Evolutionary conservation across 2,888 invertebrate species (phyloP), one percentile per base, ranked within the genome.

Genomic region (Aphidius colemani): DNA sequence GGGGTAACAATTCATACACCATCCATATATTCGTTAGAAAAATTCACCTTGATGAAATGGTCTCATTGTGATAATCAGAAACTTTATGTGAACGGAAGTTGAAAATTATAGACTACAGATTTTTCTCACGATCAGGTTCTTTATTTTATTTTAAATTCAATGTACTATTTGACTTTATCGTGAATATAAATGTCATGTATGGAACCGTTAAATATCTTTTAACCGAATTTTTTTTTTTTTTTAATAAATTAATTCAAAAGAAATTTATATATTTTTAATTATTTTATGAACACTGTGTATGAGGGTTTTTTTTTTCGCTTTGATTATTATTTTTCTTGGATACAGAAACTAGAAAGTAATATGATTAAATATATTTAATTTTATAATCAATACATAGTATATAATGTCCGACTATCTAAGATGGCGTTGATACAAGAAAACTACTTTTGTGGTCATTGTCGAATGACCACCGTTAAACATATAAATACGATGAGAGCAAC

Each of bases 351-450:
- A 18, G 13, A 18, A 18, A 18, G 13, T 18, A 18, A 1, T 18
- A 2, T 2, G 13, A 18, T 18, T 18, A 18, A 18, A 18, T 18
- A 18, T 18, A 18, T 18, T 18, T 18, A 18, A 18, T 18, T 18
- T 18, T 18, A 1, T 18, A 18, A 18, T 18, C 13, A 18, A 18
- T 18, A 18, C 1, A 18, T 18, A 18, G 13, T 18, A 18, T 18
- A 18, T 18, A 18, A 18, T 18, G 13, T 18, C 13, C 2, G 13
- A 18, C 64, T 69, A 68, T 66, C 77, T 77, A 78, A 78, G 78
- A 78, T 79, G 79, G 79, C 79, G 79, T 76, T 74, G 76, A 73
- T 73, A 73, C 77, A 75, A 78, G 78, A 78, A 77, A 75, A 75
- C 75, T 74, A 69, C 71, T 70, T n/a, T n/a, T 13, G 51, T 41